A percentile compares a stretch with the other conserved stretches of the same genome.
These are phyloP conservation scores for Microplitis demolitor DNA, from an alignment of 1,140 invertebrate genomes.

Conservation along the genomic window DNA sequence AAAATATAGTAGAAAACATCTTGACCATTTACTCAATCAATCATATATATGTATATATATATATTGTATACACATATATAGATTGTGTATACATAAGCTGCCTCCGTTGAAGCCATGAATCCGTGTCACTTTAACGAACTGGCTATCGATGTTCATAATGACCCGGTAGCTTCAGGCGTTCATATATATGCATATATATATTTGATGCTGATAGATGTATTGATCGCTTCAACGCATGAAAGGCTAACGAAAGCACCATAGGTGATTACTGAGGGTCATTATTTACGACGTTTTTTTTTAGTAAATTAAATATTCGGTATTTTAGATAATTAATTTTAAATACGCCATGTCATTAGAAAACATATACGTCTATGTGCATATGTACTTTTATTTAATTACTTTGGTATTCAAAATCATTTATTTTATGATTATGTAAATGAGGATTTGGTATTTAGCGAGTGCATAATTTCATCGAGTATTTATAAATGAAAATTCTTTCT, in stretches of 20 bases:
- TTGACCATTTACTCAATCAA: too few relatives aligned
- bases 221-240: not conserved
- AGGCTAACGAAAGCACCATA: not conserved
- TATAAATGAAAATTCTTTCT: too few relatives aligned
- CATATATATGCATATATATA: not conserved
- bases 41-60: not conserved
- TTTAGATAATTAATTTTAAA: too few relatives aligned
- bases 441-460: too few relatives aligned
- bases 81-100: not conserved
- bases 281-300: not conserved
- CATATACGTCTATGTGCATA: too few relatives aligned
- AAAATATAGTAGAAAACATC: too few relatives aligned
- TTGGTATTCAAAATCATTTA: too few relatives aligned
- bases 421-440: too few relatives aligned
- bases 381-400: too few relatives aligned
- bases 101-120: not conserved
- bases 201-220: not conserved
- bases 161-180: not conserved
- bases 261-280: not conserved
- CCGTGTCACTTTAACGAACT: not conserved
- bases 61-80: not conserved
- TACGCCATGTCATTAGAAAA: too few relatives aligned
- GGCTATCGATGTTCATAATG: not conserved
- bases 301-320: not conserved
- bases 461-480: too few relatives aligned